Conservation (phyloP, 2,888 invertebrate species). For the Athetis lepigone region DNA sequence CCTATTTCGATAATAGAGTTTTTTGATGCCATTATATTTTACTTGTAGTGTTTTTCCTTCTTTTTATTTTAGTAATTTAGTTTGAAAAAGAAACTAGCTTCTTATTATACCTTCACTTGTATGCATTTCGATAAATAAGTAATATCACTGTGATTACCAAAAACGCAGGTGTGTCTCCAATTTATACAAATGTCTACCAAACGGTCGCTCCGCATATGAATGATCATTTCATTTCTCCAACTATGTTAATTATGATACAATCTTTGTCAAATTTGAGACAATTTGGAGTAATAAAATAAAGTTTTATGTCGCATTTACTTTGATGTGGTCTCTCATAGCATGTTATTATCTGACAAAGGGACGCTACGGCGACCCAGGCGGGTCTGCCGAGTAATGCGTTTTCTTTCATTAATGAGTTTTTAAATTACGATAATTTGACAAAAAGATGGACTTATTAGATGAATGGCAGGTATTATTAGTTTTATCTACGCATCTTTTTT, state of each 20-base stretch:
- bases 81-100: too few relatives aligned
- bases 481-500: slow-evolving; percentile 29
- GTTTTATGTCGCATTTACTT: slow-evolving; percentile 89
- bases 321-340: slow-evolving; percentile 81
- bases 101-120: too few relatives aligned
- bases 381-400: slow-evolving; percentile 59
- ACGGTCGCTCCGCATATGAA: slow-evolving; percentile 48
- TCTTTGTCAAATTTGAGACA: slow-evolving; percentile 88
- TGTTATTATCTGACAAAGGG: slow-evolving; percentile 82
- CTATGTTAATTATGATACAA: slow-evolving; percentile 83
- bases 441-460: slow-evolving; percentile 56
- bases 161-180: slow-evolving; percentile 39
- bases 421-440: slow-evolving; percentile 72
- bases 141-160: too few relatives aligned
- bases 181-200: slow-evolving; percentile 18
- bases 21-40: too few relatives aligned
- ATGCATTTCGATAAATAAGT: too few relatives aligned
- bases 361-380: slow-evolving; percentile 59
- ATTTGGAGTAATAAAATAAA: slow-evolving; percentile 89
- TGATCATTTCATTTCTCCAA: slow-evolving; percentile 75
- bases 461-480: slow-evolving; percentile 56
- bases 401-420: slow-evolving; percentile 64
- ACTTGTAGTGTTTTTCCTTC: too few relatives aligned
- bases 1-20: too few relatives aligned
- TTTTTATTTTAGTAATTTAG: too few relatives aligned